Base-by-base conservation (phyloP, 2,888 invertebrate species). In the Pheosia tremula region DNA sequence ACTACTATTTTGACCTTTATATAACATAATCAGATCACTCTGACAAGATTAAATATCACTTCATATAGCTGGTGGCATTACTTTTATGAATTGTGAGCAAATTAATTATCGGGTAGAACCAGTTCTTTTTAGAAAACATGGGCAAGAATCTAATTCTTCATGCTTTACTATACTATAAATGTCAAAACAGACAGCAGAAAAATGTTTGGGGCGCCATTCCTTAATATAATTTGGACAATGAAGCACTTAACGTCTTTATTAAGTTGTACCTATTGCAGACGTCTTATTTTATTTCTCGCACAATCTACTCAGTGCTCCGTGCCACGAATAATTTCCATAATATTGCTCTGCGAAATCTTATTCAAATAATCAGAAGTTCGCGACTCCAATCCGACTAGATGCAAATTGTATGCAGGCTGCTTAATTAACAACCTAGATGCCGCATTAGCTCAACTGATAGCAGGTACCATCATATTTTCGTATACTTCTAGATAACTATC, bases 361-460 rank as follows among this genome's bases (percentile, higher is more conserved):
- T 89, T 88, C 86, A 87, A 88, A 88, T 90, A 88, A 88, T 87
- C 87, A 84, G 81, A 86, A 88, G 84, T 89, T 87, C 83, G 83
- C 78, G 85, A 84, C 85, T 85, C 82, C 82, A 83, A 88, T 85
- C 84, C 82, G 80, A 80, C 83, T 81, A 82, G 83, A 90, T 89
- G 88, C 85, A 86, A 89, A 89, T 89, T 86, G 84, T 80, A 87
- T 86, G 83, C 87, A 84, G 85, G 83, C 84, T 85, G 85, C 81
- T 82, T 88, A 87, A 89, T 88, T 88, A 84, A 82, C 79, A 76
- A 45, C 70, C 73, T 73, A 79, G 81, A 82, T 79, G 66, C 68
- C 66, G 68, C 68, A 69, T 71, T 65, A 70, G 67, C 68, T 68
- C 63, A 67, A 72, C 68, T 67, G 75, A 68, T 75, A 75, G 73